Conservation (phyloP, 2,113 vertebrate species). For the Corvus cornix region DNA sequence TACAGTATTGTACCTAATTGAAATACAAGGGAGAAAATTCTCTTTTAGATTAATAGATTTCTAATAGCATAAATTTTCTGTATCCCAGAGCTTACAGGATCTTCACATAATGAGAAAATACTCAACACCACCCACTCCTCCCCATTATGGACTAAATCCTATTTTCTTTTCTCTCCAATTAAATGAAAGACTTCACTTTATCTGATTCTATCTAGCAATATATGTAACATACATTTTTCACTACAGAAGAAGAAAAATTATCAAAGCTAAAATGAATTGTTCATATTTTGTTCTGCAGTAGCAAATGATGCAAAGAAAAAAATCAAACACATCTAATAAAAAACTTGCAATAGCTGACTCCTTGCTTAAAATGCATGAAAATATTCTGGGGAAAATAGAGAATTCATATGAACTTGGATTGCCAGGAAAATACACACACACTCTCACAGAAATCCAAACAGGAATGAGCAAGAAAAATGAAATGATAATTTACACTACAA, state of each 20-base stretch:
- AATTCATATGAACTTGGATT: background rate
- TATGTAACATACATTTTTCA: background rate
- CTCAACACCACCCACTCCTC: background rate
- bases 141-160: background rate
- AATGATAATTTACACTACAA: rapidly evolving
- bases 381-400: background rate
- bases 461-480: background rate
- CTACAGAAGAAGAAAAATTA: background rate
- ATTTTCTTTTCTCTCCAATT: background rate
- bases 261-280: background rate
- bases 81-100: background rate
- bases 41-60: constrained; percentile 25
- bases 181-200: background rate
- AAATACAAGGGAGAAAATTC: constrained; percentile 32
- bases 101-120: background rate
- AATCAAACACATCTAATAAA: background rate
- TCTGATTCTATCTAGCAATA: background rate
- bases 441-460: background rate
- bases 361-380: background rate
- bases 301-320: background rate
- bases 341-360: background rate
- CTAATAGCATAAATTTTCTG: background rate
- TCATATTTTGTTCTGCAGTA: background rate
- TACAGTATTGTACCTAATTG: background rate
- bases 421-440: background rate